Percentiles rank a stretch among this genome's conserved stretches.
These are phyloP conservation scores for Globodera ellingtonae DNA, from an alignment of 1,140 invertebrate genomes.

Conservation along the genomic window DNA sequence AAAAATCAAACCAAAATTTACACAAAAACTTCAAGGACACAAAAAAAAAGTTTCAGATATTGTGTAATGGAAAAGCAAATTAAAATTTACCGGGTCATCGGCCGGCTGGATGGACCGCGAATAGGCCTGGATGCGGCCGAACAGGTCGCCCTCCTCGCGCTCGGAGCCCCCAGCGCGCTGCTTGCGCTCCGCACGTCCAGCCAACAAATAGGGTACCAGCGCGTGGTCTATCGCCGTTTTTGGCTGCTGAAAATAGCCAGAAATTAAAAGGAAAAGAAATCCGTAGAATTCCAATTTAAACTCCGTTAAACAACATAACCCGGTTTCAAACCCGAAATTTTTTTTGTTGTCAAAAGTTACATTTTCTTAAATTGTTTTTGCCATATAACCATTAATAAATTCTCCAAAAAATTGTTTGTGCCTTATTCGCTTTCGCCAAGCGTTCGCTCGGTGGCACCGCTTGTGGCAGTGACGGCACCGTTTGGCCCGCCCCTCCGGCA, in stretches of 20 bases:
- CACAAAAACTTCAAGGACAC: background rate
- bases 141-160: conserved; percentile 31
- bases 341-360: background rate
- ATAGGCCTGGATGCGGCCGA: conserved; percentile 31
- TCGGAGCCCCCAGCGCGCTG: conserved; percentile 3
- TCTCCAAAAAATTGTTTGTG: no score
- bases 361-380: conserved; percentile 13
- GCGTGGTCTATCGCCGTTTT: no score
- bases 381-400: background rate
- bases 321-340: no score
- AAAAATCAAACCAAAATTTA: background rate
- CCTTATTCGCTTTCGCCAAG: no score
- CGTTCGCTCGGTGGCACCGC: background rate
- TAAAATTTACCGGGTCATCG: conserved; percentile 12
- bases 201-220: background rate
- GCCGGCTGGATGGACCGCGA: conserved; percentile 40
- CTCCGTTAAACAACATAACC: no score
- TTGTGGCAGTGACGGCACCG: background rate
- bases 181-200: background rate
- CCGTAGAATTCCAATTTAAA: no score
- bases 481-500: no score
- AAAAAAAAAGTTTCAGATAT: background rate
- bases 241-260: no score
- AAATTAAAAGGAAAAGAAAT: no score
- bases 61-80: no score